Evolutionary conservation across 2,113 vertebrate species (phyloP), one percentile per base, ranked within the genome.

Genomic region (Hypanus sabinus): DNA sequence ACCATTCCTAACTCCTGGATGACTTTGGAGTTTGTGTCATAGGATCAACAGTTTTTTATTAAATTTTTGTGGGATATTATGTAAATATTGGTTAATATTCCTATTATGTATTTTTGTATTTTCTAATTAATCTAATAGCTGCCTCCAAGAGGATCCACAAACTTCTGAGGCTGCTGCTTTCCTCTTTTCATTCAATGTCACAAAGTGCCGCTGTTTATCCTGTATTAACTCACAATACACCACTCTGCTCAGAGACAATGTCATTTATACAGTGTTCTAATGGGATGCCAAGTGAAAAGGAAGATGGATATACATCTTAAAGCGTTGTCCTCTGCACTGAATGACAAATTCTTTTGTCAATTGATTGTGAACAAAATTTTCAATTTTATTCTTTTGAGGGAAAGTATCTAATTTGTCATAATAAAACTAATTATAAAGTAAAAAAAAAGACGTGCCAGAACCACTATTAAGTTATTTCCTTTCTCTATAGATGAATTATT

Each of bases 21-120:
- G 18, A 65, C n/a, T 90, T 90, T 65, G 85, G 60, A 90, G 60
- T 90, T 88, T 90, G 80, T 55, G 14, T 90, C 85, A 90, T 36
- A 36, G 18, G 30, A 90, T 68, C 85, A 90, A 65, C 65, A 62
- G 16, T 60, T 60, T 90, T 90, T 30, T 8, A 33, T 33, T 33
- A 65, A 18, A 2, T 30, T 90, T 65, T 33, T 65, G 60, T 20
- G 14, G 60, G 60, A 24, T 73, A 73, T 73, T 73, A 14, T 14
- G 62, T 65, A 65, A 60, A n/a, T 87, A 30, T 81, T 60, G 11
- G 24, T 27, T 65, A 20, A 65, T 60, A 65, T 68, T 90, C 60
- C 18, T 5, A 73, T 24, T 57, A 27, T 60, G 81, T 27, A 87
- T 90, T 33, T 62, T 38, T 83, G 38, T 70, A 70, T 24, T 18